Evolutionary conservation across 1,140 invertebrate species (phyloP), one percentile per base, ranked within the genome.

Genomic region (Tribolium madens): DNA sequence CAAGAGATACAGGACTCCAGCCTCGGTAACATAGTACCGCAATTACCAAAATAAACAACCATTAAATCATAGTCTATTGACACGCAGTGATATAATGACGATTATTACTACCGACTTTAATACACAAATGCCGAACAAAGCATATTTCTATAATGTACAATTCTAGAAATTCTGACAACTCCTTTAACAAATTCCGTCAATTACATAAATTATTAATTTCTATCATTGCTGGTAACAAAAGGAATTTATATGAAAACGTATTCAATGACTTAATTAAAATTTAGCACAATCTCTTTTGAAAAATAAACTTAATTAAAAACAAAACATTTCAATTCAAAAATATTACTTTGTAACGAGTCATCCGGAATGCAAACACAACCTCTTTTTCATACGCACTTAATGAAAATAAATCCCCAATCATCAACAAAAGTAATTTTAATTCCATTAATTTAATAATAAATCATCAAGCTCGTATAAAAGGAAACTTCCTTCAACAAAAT

Each of bases 11-110:
- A 64, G 57, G 57, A 42, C 57, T 12, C 36, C 21, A n/a, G 57
- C 3, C 2, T 13, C 57, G 57, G 57, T 64, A 64, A 64, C 57
- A 64, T 1, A 64, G 21, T 64, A 33, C 21, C 21, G 57, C 57
- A 33, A 64, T 64, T 64, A 64, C 57, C 21, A 64, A 33, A 64
- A 64, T 64, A 64, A 64, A 64, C 57, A 64, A 64, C 21, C 57
- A 64, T 64, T 64, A 64, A 64, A 64, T 64, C 57, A 64, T 64
- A 64, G 57, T 12, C 21, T 64, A 64, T 64, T 64, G 57, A 64
- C 57, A 64, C 57, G 52, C 15, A 21, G 1, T 57, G 52, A 57
- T 57, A 57, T 57, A 57, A 57, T 57, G 52, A 64, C 57, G 57
- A 33, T 64, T 64, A 64, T 64, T 64, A 33, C 21, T 10, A 18